A percentile compares a stretch with the other conserved stretches of the same genome.
phyloP scores from a whole-genome alignment of 2,888 invertebrate genomes.

The Eilema depressum region DNA sequence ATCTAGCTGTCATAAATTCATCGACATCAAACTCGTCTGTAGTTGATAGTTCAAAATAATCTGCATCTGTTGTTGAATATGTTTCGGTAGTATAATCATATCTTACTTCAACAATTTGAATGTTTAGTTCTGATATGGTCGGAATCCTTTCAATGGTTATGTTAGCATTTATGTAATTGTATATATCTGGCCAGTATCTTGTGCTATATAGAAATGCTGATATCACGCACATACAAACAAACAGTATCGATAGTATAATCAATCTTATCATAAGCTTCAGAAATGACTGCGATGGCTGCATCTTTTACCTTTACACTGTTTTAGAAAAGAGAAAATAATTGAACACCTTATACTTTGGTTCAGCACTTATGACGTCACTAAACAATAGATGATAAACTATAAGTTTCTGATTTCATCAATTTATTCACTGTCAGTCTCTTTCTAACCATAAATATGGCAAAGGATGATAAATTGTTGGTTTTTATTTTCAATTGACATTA shows the following conservation, averaged over 20 bases:
- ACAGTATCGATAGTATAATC: constrained; percentile 68
- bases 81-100: constrained; percentile 61
- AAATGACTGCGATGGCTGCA: constrained; percentile 66
- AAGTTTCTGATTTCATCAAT: background rate
- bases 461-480: background rate
- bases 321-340: background rate
- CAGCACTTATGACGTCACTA: constrained; percentile 8
- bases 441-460: background rate
- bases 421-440: background rate
- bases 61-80: constrained; percentile 60
- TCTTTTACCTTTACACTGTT: constrained; percentile 44
- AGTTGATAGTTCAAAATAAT: constrained; percentile 57
- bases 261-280: constrained; percentile 68
- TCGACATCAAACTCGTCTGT: constrained; percentile 57
- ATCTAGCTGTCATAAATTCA: constrained; percentile 60
- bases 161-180: constrained; percentile 77
- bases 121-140: constrained; percentile 72
- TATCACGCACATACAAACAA: constrained; percentile 71
- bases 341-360: background rate
- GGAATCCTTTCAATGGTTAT: constrained; percentile 79
- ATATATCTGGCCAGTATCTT: constrained; percentile 77
- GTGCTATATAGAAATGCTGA: constrained; percentile 71
- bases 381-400: background rate
- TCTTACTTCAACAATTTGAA: constrained; percentile 52
- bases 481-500: no score